Evolutionary conservation across 2,113 vertebrate species (phyloP).

Genomic region (Cephalopterus ornatus): DNA sequence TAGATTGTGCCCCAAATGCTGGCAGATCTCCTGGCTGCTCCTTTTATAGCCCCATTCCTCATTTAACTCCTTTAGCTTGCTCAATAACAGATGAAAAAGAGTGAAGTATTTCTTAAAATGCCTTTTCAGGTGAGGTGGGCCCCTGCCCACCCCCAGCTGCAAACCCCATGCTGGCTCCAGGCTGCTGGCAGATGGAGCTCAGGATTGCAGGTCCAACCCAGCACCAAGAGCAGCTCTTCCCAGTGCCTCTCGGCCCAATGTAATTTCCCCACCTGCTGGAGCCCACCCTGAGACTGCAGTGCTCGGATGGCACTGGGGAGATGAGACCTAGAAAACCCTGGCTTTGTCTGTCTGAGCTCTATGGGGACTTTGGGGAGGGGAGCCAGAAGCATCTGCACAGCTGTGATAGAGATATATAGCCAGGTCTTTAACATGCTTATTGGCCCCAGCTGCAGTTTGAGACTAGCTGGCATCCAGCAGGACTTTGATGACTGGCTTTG

Average conservation of each 20-base stretch:
- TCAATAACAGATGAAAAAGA: not conserved
- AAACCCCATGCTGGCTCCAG: not conserved
- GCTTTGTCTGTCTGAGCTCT: not conserved
- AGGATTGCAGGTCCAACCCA: not conserved
- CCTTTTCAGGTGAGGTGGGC: not conserved
- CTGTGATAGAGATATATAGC: not conserved
- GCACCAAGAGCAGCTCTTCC: rapidly evolving
- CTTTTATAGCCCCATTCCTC: not conserved
- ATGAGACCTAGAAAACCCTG: too few species aligned
- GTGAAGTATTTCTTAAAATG: not conserved
- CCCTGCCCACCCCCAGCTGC: not conserved
- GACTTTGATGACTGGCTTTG: not conserved
- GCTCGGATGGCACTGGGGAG: rapidly evolving
- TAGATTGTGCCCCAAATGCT: not conserved
- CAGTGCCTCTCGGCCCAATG: rapidly evolving
- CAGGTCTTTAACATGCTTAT: rapidly evolving
- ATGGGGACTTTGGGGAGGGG: not conserved
- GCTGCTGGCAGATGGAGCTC: not conserved
- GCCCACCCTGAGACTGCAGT: not conserved
- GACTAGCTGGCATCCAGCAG: not conserved
- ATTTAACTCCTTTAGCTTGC: not conserved
- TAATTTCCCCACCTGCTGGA: not conserved
- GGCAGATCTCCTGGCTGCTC: not conserved
- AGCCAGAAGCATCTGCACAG: not conserved
- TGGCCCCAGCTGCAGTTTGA: not conserved